These are phyloP conservation scores for Aleiodes leptofemur DNA, from an alignment of 2,888 invertebrate genomes.

Conservation along the genomic window DNA sequence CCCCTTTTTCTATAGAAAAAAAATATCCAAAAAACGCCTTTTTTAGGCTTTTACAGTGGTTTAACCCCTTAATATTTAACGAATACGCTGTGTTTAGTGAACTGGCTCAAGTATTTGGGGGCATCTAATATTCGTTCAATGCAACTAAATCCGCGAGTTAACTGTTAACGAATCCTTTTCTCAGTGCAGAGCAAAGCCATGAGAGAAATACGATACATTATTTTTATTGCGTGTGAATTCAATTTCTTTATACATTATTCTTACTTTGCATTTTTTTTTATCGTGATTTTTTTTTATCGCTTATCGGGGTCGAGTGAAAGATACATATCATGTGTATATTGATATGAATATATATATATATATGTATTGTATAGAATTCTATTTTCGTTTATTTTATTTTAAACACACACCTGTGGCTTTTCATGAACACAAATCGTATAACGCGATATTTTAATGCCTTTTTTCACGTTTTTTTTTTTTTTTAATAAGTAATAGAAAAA, in stretches of 20 bases:
- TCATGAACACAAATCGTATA: conserved; percentile 17
- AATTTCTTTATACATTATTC: conserved; percentile 3
- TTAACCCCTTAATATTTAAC: too few relatives aligned
- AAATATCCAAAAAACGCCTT: too few relatives aligned
- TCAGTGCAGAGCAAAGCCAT: neutral
- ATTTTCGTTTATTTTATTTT: conserved; percentile 9
- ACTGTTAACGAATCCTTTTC: too few relatives aligned
- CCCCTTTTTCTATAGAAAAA: too few relatives aligned
- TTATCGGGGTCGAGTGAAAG: conserved; percentile 25
- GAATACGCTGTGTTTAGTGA: too few relatives aligned
- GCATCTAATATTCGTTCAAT: too few relatives aligned
- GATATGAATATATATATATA: conserved; percentile 1
- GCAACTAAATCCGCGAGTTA: too few relatives aligned
- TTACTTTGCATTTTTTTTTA: conserved; percentile 2
- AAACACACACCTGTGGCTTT: conserved; percentile 15
- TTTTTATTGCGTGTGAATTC: conserved; percentile 12
- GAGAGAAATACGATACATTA: conserved; percentile 25
- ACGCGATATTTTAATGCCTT: neutral
- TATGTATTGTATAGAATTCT: neutral
- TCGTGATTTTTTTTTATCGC: conserved; percentile 17
- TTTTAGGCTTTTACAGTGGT: too few relatives aligned
- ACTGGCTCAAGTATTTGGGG: too few relatives aligned
- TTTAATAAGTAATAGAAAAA: too few relatives aligned
- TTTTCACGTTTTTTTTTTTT: too few relatives aligned
- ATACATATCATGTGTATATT: conserved; percentile 24